Evolutionary conservation across 2,888 invertebrate genomes (phyloP).

Genomic region (Lepeophtheirus nordmannii): DNA sequence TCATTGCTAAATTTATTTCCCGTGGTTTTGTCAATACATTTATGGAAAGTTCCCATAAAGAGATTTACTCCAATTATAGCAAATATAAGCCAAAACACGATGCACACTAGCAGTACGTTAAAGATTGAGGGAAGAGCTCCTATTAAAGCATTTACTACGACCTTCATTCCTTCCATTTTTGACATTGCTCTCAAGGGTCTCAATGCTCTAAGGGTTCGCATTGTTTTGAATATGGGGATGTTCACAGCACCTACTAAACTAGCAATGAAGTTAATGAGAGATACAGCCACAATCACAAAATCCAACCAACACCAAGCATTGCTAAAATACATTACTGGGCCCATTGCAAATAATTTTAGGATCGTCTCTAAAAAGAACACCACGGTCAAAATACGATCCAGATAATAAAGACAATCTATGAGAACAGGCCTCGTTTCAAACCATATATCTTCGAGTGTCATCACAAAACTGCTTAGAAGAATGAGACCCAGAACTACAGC

Average conservation of each 20-base stretch:
- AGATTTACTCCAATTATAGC: constrained; percentile 41
- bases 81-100: constrained; percentile 41
- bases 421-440: constrained; percentile 34
- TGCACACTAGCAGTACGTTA: constrained; percentile 39
- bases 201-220: constrained; percentile 94
- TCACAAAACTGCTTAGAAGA: constrained; percentile 36
- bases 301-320: constrained; percentile 42
- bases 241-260: constrained; percentile 86
- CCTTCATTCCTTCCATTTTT: constrained; percentile 76
- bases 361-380: constrained; percentile 39
- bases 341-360: constrained; percentile 40
- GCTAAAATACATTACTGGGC: constrained; percentile 38
- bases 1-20: constrained; percentile 30
- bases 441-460: constrained; percentile 38
- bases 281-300: constrained; percentile 38
- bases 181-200: constrained; percentile 97
- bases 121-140: constrained; percentile 40
- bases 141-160: constrained; percentile 40
- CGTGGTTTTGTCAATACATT: constrained; percentile 28
- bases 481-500: constrained; percentile 39
- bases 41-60: constrained; percentile 36
- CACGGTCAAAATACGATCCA: constrained; percentile 39
- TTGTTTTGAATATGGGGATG: constrained; percentile 97
- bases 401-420: constrained; percentile 32
- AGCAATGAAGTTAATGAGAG: constrained; percentile 91